These are phyloP conservation scores for Halichoeres trimaculatus DNA, from an alignment of 2,113 vertebrate species.

Conservation along the genomic window DNA sequence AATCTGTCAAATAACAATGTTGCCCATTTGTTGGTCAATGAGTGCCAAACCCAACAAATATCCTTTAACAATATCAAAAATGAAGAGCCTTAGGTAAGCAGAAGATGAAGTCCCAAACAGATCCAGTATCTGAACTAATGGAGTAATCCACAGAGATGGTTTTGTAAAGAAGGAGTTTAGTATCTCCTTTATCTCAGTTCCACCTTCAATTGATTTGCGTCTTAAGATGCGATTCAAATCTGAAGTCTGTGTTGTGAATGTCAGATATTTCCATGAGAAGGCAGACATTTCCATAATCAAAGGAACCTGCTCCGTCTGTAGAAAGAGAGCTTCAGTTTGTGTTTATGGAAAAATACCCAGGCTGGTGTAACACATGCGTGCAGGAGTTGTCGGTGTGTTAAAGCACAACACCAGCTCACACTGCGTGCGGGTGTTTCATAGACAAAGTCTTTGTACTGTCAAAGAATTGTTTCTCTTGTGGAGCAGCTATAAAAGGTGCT, in stretches of 20 bases:
- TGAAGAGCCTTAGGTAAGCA: not conserved
- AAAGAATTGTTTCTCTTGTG: not conserved
- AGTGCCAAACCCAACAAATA: not conserved
- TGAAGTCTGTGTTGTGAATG: not conserved
- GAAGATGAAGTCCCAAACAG: not conserved
- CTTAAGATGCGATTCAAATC: slow-evolving; percentile 53
- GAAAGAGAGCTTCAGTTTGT: not conserved
- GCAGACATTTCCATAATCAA: slow-evolving; percentile 59
- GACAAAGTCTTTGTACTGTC: not conserved
- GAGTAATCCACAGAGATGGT: rapidly evolving
- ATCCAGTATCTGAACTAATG: not conserved
- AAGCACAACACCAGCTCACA: not conserved
- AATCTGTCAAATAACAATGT: not conserved
- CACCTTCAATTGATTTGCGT: slow-evolving; percentile 41
- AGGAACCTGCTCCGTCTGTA: not conserved
- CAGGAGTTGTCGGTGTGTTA: not conserved
- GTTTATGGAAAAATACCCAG: slow-evolving; percentile 40
- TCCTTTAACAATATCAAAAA: not conserved
- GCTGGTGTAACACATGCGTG: not conserved
- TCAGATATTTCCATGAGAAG: slow-evolving; percentile 49
- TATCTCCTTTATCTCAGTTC: not conserved
- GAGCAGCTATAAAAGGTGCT: no score
- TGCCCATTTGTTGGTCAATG: not conserved
- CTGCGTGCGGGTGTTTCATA: not conserved
- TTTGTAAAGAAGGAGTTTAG: not conserved